phyloP scores from a whole-genome alignment of 2,888 invertebrate genomes.

The Cerastis rubricosa region DNA sequence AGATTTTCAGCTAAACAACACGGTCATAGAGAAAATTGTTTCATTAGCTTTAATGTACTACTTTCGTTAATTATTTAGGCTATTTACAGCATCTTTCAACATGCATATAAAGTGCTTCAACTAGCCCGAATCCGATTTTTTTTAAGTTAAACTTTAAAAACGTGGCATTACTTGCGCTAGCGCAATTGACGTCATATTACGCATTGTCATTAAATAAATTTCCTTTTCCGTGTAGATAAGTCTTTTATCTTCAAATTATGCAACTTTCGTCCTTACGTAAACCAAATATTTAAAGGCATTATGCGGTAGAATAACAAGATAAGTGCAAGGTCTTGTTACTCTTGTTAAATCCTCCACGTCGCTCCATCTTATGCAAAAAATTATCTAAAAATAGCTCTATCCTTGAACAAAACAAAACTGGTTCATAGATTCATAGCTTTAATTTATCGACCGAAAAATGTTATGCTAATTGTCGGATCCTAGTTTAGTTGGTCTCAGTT shows the following conservation, averaged over 20 bases:
- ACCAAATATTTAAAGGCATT: conserved; percentile 40
- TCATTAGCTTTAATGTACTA: conserved; percentile 17
- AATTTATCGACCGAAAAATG: conserved; percentile 65
- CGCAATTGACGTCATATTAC: conserved; percentile 28
- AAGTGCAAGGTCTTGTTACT: conserved; percentile 46
- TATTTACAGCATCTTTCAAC: conserved; percentile 1
- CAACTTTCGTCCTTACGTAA: conserved; percentile 34
- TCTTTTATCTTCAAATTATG: conserved; percentile 41
- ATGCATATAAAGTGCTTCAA: not conserved
- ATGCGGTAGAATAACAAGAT: conserved; percentile 42
- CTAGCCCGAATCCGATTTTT: not conserved
- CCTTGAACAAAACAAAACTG: conserved; percentile 39
- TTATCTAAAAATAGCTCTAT: conserved; percentile 39
- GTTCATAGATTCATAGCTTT: conserved; percentile 28
- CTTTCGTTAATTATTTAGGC: conserved; percentile 14
- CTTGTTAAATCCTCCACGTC: conserved; percentile 22
- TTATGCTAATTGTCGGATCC: conserved; percentile 54
- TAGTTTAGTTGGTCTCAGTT: conserved; percentile 58
- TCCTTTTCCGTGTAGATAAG: conserved; percentile 43
- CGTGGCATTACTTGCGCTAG: not conserved
- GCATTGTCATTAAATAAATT: conserved; percentile 34
- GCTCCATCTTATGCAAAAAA: conserved; percentile 29
- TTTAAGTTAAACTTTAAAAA: not conserved
- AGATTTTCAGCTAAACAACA: conserved; percentile 32
- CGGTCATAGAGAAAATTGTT: conserved; percentile 21